Evolutionary conservation across 1,140 invertebrate genomes (phyloP), one percentile per base, ranked within the genome.

Genomic region (Drosophila tsacasi): DNA sequence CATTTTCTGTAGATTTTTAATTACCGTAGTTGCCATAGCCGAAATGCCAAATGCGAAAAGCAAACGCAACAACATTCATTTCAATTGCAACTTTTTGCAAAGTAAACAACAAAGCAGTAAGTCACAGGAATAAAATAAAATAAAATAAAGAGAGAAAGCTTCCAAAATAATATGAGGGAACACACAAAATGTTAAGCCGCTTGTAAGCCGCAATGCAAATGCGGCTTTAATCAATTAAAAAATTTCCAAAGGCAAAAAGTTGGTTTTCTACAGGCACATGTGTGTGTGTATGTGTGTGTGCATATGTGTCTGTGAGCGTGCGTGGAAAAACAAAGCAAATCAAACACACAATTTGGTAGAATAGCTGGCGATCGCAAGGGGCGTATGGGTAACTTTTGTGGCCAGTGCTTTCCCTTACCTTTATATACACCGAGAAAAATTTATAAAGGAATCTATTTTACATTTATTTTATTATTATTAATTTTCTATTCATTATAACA

Each of bases 211-310:
- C 78, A 85, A 79, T 82, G 85, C 85, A 89, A 89, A 89, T 89
- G 76, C 78, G 85, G 85, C 85, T 89, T 89, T 89, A 89, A 89
- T 90, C 85, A 89, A 89, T 89, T 89, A 89, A 90, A 89, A 90
- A 89, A 81, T 81, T 68, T 78, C 58, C 66, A 76, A 69, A 73
- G 76, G 73, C 76, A 73, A 74, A 90, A 89, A 90, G 69, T 87
- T 90, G 52, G 10, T 44, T 49, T 71, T 30, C 50, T 19, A 3
- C 42, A 15, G 49, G 27, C 21, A 21, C 35, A 49, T 42, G 37
- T 21, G 25, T 25, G 37, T 52, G 12, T 62, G 19, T 32, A 40
- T 21, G 30, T 47, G 46, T 21, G 55, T 62, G 23, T 6, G 13
- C 5, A 35, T 35, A 5, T 35, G 32, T 27, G 23, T 47, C 27